phyloP scores from a whole-genome alignment of 2,888 invertebrate species.

The Meganola albula region DNA sequence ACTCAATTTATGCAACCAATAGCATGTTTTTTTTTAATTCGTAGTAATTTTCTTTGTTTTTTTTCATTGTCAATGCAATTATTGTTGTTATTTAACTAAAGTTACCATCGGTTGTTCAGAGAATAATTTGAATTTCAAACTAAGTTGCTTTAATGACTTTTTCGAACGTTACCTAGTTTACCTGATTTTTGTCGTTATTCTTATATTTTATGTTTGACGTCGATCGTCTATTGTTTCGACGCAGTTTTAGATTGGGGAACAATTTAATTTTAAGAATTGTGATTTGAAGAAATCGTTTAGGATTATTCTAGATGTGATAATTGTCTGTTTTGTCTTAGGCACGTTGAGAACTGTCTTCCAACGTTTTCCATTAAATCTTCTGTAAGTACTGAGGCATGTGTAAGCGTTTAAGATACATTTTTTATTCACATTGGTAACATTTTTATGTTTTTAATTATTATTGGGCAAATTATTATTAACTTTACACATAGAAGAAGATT shows the following conservation, averaged over 20 bases:
- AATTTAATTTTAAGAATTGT: constrained; percentile 72
- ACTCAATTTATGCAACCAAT: too few species aligned
- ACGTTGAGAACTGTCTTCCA: constrained; percentile 65
- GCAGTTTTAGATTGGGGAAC: constrained; percentile 67
- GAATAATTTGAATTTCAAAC: constrained; percentile 55
- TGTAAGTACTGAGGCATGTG: constrained; percentile 12
- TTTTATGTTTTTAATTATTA: too few species aligned
- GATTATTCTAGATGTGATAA: constrained; percentile 72
- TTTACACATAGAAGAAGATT: too few species aligned
- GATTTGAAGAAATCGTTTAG: constrained; percentile 68
- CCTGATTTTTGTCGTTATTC: constrained; percentile 63
- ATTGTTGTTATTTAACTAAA: constrained; percentile 51
- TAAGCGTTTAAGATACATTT: constrained; percentile 12
- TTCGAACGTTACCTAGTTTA: constrained; percentile 73
- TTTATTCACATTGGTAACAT: too few species aligned
- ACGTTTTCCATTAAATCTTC: constrained; percentile 50
- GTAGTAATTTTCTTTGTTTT: constrained; percentile 6
- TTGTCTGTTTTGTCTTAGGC: constrained; percentile 51
- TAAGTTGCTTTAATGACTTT: constrained; percentile 64
- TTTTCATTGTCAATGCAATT: constrained; percentile 48
- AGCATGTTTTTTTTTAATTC: too few species aligned
- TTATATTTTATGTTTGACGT: constrained; percentile 54
- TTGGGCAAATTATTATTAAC: too few species aligned
- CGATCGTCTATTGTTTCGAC: constrained; percentile 59
- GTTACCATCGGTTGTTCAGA: constrained; percentile 75